Conservation (phyloP, 92 coral and sea anemone species). For the Plumapathes pennacea region DNA sequence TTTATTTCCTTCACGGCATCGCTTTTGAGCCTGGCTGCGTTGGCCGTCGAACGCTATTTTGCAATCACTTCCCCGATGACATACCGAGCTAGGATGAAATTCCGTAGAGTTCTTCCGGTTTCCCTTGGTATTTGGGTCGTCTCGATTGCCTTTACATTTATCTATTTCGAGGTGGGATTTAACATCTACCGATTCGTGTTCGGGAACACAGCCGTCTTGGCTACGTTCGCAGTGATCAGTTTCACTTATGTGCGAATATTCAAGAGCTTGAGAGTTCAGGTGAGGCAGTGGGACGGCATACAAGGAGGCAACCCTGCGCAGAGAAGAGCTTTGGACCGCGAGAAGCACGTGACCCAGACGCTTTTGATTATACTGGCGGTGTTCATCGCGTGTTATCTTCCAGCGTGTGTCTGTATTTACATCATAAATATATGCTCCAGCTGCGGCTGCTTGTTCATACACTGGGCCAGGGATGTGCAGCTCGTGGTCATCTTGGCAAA, state of each 20-base stretch:
- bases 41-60: slow-evolving; percentile 79
- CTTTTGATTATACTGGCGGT: slow-evolving; percentile 60
- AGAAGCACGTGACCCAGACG: slow-evolving; percentile 82
- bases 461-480: slow-evolving; percentile 82
- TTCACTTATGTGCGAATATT: slow-evolving; percentile 69
- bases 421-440: slow-evolving; percentile 73
- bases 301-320: slow-evolving; percentile 54
- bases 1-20: slow-evolving; percentile 81
- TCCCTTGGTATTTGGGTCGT: slow-evolving; percentile 79
- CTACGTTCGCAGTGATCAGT: slow-evolving; percentile 51
- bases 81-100: slow-evolving; percentile 67
- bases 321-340: slow-evolving; percentile 67
- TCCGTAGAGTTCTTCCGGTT: slow-evolving; percentile 62
- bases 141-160: slow-evolving; percentile 68
- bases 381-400: slow-evolving; percentile 67
- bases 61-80: slow-evolving; percentile 78
- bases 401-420: slow-evolving; percentile 80
- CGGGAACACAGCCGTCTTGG: slow-evolving; percentile 60
- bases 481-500: slow-evolving; percentile 77
- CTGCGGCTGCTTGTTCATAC: slow-evolving; percentile 78
- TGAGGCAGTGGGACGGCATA: slow-evolving; percentile 53
- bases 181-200: slow-evolving; percentile 74
- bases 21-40: slow-evolving; percentile 84
- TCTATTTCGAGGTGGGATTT: slow-evolving; percentile 72
- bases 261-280: slow-evolving; percentile 54